Conservation (phyloP, 2,797 vertebrate genomes). For the Rhinophrynus dorsalis region DNA sequence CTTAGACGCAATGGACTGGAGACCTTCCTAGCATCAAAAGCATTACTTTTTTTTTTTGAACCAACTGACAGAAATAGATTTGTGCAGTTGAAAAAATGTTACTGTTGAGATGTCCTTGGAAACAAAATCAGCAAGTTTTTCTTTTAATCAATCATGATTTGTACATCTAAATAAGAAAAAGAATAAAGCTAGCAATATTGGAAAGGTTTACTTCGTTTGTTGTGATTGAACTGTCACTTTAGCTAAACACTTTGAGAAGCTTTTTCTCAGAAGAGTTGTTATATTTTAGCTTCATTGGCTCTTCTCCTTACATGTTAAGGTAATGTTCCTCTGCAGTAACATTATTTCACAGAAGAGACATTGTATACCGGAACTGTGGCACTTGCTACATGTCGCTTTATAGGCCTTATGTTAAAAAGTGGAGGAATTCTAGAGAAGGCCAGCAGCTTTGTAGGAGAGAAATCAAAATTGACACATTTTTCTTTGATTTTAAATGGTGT, state of each 20-base stretch:
- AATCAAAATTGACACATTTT: too few relatives aligned
- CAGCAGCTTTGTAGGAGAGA: too few relatives aligned
- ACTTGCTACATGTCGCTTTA: too few relatives aligned
- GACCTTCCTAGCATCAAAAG: too few relatives aligned
- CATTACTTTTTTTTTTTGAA: too few relatives aligned
- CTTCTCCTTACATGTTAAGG: not conserved
- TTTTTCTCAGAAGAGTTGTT: slow-evolving; percentile 2
- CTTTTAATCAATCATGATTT: slow-evolving; percentile 35
- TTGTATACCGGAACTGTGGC: too few relatives aligned
- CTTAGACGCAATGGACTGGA: too few relatives aligned
- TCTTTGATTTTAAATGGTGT: too few relatives aligned
- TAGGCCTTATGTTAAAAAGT: too few relatives aligned
- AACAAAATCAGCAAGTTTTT: slow-evolving; percentile 32
- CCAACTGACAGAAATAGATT: slow-evolving; percentile 16
- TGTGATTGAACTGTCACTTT: slow-evolving; percentile 38
- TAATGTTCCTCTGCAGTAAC: not conserved
- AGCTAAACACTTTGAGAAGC: slow-evolving; percentile 23
- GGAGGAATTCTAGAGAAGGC: too few relatives aligned
- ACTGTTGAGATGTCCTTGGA: slow-evolving; percentile 29
- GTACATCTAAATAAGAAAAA: not conserved
- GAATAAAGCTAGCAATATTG: slow-evolving; percentile 10
- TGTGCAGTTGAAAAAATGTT: slow-evolving; percentile 14
- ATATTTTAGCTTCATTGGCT: not conserved
- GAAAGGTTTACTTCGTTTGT: slow-evolving; percentile 21
- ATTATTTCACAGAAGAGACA: not conserved